Evolutionary conservation across 2,888 invertebrate species (phyloP).

Genomic region (Diadromus collaris): DNA sequence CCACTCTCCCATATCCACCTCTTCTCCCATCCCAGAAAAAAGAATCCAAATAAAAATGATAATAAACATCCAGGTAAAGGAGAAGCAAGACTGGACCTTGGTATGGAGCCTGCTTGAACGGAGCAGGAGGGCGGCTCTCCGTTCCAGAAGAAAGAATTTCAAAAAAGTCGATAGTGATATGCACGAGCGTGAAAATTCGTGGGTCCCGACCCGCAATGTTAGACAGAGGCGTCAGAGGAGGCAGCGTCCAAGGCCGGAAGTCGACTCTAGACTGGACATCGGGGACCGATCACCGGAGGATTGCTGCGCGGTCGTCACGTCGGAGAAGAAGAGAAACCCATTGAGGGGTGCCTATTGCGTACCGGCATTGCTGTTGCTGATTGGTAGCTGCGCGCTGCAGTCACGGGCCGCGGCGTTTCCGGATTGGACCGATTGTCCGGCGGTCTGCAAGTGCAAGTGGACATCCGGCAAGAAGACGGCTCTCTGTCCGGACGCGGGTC

Average conservation of each 20-base stretch:
- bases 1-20: not conserved
- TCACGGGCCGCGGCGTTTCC: slow-evolving; percentile 82
- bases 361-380: slow-evolving; percentile 74
- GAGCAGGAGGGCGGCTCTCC: not conserved
- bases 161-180: slow-evolving; percentile 4
- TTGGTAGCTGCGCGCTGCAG: slow-evolving; percentile 71
- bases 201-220: slow-evolving; percentile 1
- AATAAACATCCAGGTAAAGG: slow-evolving; percentile 5
- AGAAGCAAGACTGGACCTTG: not conserved
- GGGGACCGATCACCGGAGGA: slow-evolving; percentile 20
- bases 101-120: not conserved
- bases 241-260: not conserved
- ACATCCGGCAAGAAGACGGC: slow-evolving; percentile 95
- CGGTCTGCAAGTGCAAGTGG: slow-evolving; percentile 95
- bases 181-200: slow-evolving; percentile 8
- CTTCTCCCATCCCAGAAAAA: not conserved
- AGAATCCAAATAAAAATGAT: not conserved
- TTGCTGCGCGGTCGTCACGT: slow-evolving; percentile 64
- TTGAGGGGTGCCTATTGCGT: slow-evolving; percentile 76
- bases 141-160: not conserved
- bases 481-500: slow-evolving; percentile 90
- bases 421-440: slow-evolving; percentile 95
- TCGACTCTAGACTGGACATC: not conserved
- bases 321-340: slow-evolving; percentile 72
- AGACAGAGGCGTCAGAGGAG: slow-evolving; percentile 8